Percentiles rank a stretch among this genome's conserved stretches.
phyloP scores from a whole-genome alignment of 2,888 invertebrate species.

The Lagria hirta region DNA sequence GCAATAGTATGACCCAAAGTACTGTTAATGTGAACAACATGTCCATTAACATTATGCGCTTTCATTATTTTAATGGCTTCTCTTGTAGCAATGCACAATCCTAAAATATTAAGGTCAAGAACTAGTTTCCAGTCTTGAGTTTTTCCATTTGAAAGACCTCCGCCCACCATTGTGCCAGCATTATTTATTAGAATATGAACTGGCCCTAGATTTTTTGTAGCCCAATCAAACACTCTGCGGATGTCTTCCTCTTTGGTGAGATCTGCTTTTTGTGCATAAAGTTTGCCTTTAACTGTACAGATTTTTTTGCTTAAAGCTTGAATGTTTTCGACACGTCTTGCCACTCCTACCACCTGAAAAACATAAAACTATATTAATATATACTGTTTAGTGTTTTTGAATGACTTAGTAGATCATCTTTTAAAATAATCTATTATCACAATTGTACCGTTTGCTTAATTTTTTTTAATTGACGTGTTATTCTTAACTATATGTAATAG shows the following conservation, averaged over 20 bases:
- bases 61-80: slow-evolving; percentile 36
- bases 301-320: slow-evolving; percentile 28
- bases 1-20: slow-evolving; percentile 36
- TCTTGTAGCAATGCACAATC: slow-evolving; percentile 33
- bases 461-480: too few species aligned
- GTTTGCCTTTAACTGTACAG: slow-evolving; percentile 23
- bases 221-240: slow-evolving; percentile 30
- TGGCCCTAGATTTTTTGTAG: slow-evolving; percentile 30
- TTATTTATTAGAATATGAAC: slow-evolving; percentile 36
- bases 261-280: slow-evolving; percentile 31
- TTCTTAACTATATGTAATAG: too few species aligned
- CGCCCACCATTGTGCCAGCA: slow-evolving; percentile 30
- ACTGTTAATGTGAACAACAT: slow-evolving; percentile 38
- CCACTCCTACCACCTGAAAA: slow-evolving; percentile 40
- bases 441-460: too few species aligned
- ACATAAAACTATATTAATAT: too few species aligned
- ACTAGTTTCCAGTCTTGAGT: slow-evolving; percentile 31
- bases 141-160: slow-evolving; percentile 30
- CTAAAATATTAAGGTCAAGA: slow-evolving; percentile 37
- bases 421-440: too few species aligned
- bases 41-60: slow-evolving; percentile 31
- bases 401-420: background rate
- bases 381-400: too few species aligned
- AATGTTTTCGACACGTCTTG: slow-evolving; percentile 33
- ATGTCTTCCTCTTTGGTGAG: slow-evolving; percentile 34